Evolutionary conservation across 2,888 invertebrate species (phyloP), one percentile per base, ranked within the genome.

Genomic region (Tachina lurida): DNA sequence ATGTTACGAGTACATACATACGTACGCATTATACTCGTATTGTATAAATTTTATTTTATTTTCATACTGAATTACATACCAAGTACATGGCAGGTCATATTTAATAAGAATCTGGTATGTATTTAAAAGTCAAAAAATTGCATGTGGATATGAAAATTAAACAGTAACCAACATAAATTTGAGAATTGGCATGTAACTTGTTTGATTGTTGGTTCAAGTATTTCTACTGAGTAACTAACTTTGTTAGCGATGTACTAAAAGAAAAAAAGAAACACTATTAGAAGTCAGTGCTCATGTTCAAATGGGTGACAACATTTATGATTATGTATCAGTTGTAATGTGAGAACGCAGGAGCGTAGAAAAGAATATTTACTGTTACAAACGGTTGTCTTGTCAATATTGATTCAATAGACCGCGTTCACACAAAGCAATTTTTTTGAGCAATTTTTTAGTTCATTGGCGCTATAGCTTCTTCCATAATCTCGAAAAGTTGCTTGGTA

Each of bases 221-320:
- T 71, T 47, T 45, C 43, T 10, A 12, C 31, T 15, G 13, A 15
- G 17, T 31, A 17, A 67, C 22, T 22, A 43, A 19, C 31, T 31
- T 31, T 31, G 31, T 31, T 31, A 17, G 62, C 17, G 10, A 62
- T 8, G 13, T 56, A 13, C 0, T 39, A 17, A 31, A 45, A 62
- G 39, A 17, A 31, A 45, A 62, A 49, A 49, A 52, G n/a, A 77
- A 49, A 22, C 60, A 49, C 60, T n/a, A 15, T 62, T 70, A 9
- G 22, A 65, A 71, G 82, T 81, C 67, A 82, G 78, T 86, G 85
- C 39, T 75, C 85, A 78, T 86, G 85, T 79, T 77, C 71, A 78
- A 86, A 75, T 79, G 84, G 86, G 87, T 87, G 86, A 86, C 84
- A 86, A 86, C 86, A 82, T 82, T 79, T 84, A 82, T 82, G 84